These are phyloP conservation scores for Cheirogaleus major DNA, from an alignment of 2,797 vertebrate genomes.

Conservation along the genomic window DNA sequence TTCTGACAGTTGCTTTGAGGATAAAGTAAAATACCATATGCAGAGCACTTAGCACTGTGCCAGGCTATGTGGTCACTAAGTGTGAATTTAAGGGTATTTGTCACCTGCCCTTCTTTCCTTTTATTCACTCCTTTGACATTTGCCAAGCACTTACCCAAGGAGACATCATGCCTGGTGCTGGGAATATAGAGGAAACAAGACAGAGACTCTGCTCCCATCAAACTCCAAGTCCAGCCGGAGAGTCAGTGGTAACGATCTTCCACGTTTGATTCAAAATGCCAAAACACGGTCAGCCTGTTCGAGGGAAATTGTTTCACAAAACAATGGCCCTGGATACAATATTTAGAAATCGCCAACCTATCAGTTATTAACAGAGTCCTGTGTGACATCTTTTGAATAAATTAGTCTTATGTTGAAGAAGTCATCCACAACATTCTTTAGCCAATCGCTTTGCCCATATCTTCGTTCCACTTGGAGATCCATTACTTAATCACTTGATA, in stretches of 20 bases:
- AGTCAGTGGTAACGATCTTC: not conserved
- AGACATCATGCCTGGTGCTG: not conserved
- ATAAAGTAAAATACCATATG: slow-evolving; percentile 44
- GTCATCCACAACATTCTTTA: not conserved
- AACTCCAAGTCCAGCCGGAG: not conserved
- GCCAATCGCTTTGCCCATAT: not conserved
- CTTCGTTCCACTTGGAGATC: not conserved
- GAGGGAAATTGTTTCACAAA: not conserved
- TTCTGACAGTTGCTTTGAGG: slow-evolving; percentile 46
- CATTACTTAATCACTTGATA: not conserved
- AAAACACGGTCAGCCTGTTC: not conserved
- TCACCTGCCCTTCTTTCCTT: not conserved
- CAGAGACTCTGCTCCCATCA: not conserved
- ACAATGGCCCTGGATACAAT: not conserved
- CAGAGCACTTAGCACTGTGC: not conserved
- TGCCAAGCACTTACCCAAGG: not conserved
- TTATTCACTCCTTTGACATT: not conserved
- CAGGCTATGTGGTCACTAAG: not conserved
- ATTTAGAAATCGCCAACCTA: not conserved
- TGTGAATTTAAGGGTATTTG: not conserved
- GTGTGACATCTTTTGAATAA: not conserved
- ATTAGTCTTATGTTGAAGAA: not conserved
- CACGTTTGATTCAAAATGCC: not conserved
- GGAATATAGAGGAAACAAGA: not conserved
- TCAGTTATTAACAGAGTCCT: not conserved